These are phyloP conservation scores for Silurus aristotelis DNA, from an alignment of 2,797 vertebrate genomes.

Conservation along the genomic window DNA sequence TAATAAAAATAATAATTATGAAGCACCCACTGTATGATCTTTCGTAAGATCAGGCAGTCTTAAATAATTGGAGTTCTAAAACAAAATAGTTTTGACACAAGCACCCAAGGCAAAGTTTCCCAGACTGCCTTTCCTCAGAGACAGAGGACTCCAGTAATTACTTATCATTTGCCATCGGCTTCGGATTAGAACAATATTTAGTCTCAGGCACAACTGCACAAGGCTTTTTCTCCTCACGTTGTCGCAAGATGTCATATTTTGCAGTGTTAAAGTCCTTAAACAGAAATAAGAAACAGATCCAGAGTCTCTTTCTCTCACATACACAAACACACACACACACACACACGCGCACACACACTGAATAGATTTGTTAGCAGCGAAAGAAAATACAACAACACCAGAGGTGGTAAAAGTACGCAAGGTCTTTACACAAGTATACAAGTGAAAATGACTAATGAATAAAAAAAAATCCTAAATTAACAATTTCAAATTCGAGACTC, in stretches of 20 bases:
- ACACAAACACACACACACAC: not conserved
- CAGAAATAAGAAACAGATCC: constrained; percentile 20
- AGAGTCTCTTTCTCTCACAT: not conserved
- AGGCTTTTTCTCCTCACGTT: constrained; percentile 13
- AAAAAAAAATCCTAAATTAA: not conserved
- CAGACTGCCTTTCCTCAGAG: constrained; percentile 35
- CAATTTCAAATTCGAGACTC: too few species aligned
- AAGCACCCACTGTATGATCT: not conserved
- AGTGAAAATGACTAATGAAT: not conserved
- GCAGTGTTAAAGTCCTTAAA: constrained; percentile 31
- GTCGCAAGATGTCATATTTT: constrained; percentile 34
- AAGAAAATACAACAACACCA: not conserved
- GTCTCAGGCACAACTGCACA: constrained; percentile 32
- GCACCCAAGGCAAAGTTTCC: constrained; percentile 49
- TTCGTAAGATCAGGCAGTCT: not conserved
- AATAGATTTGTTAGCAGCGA: not conserved
- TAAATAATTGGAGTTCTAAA: constrained; percentile 49
- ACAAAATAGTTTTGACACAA: constrained; percentile 50
- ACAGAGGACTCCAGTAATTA: constrained; percentile 51
- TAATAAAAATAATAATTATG: not conserved
- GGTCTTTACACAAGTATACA: not conserved
- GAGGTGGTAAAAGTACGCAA: not conserved
- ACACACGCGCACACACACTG: not conserved
- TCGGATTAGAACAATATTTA: constrained; percentile 48
- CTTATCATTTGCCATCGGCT: constrained; percentile 45